Evolutionary conservation across 2,888 invertebrate genomes (phyloP).

Genomic region (Sthenelais limicola): DNA sequence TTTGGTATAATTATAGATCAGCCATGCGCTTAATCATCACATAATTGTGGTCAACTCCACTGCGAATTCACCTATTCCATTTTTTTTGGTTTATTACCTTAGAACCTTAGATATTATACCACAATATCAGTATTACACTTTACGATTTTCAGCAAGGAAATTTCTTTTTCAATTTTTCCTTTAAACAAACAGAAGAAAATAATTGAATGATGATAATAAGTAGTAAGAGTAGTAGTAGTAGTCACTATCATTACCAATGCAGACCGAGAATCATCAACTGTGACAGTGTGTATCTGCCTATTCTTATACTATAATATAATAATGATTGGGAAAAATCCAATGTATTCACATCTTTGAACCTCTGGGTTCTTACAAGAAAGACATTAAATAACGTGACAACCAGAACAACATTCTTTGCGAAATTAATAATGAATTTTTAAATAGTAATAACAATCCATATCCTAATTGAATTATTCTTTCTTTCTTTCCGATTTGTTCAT

Average conservation of each 20-base stretch:
- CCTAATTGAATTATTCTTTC: constrained; percentile 32
- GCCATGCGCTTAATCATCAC: constrained; percentile 34
- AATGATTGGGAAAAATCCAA: constrained; percentile 24
- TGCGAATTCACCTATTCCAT: constrained; percentile 37
- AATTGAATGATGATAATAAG: no score
- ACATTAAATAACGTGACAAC: constrained; percentile 31
- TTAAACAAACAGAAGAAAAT: no score
- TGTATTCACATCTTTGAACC: constrained; percentile 19
- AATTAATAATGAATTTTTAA: constrained; percentile 5
- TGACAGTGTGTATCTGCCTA: no score
- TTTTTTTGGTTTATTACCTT: constrained; percentile 37
- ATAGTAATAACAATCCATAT: constrained; percentile 29
- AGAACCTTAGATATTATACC: constrained; percentile 24
- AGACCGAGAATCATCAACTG: no score
- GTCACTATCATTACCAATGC: no score
- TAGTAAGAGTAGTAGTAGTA: no score
- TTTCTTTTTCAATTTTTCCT: no score
- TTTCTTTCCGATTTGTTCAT: no score
- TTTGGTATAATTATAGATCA: constrained; percentile 22
- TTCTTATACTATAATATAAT: no score
- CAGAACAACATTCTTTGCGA: constrained; percentile 27
- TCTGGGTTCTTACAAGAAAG: constrained; percentile 19
- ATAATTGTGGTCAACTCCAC: constrained; percentile 34
- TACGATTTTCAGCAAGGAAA: constrained; percentile 28
- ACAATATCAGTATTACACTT: constrained; percentile 24